These are phyloP conservation scores for Nysson spinosus DNA, from an alignment of 2,888 invertebrate genomes.

Conservation along the genomic window DNA sequence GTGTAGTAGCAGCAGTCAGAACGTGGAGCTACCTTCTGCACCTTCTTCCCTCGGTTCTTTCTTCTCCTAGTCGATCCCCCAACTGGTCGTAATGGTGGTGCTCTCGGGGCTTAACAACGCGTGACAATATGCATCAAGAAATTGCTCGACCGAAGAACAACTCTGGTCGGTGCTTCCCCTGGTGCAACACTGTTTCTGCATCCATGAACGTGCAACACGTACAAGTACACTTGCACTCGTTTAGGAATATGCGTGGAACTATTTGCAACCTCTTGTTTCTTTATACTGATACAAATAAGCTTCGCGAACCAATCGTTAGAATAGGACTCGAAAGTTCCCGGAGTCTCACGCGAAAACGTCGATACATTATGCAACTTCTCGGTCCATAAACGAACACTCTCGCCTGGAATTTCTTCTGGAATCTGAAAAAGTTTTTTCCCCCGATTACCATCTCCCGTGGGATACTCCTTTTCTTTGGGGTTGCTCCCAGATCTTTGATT, in stretches of 20 bases:
- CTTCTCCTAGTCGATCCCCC: constrained; percentile 46
- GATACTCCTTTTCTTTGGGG: too few species aligned
- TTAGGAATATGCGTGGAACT: too few species aligned
- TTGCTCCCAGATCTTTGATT: background rate
- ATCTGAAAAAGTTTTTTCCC: constrained; percentile 45
- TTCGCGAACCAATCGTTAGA: background rate
- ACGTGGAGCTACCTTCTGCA: constrained; percentile 39
- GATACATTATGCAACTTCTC: constrained; percentile 75
- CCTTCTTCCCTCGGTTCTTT: constrained; percentile 35
- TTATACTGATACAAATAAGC: background rate
- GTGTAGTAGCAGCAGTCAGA: constrained; percentile 34
- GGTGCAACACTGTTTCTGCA: constrained; percentile 1
- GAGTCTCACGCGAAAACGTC: constrained; percentile 63
- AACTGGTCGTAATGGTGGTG: constrained; percentile 68
- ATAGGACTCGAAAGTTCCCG: constrained; percentile 22
- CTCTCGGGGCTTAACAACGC: constrained; percentile 74
- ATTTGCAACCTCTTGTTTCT: background rate
- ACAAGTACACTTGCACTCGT: background rate
- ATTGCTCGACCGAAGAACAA: constrained; percentile 67
- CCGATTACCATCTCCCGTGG: constrained; percentile 25
- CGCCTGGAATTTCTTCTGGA: constrained; percentile 63
- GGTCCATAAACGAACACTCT: constrained; percentile 71
- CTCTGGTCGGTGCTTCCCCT: constrained; percentile 36
- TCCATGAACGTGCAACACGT: constrained; percentile 12
- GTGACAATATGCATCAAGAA: constrained; percentile 74